Evolutionary conservation across 2,888 invertebrate genomes (phyloP), one percentile per base, ranked within the genome.

Genomic region (Eilema depressum): DNA sequence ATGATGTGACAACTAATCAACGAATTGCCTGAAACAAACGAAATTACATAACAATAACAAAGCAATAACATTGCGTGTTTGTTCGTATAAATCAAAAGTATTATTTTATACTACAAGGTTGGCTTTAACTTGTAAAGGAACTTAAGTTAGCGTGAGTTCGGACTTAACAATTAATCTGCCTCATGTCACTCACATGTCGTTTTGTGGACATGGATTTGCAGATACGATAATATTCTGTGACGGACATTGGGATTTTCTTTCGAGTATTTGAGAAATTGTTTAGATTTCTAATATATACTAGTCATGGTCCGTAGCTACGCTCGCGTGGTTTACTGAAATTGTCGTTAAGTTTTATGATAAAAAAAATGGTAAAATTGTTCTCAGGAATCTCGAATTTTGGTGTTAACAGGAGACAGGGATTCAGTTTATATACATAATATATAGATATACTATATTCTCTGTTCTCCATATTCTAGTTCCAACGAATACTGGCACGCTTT

Each of bases 181-280:
- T 59, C 41, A n/a, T 82, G 82, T 78, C 82, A 82, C 76, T 82
- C 83, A 80, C 65, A 68, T 75, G 82, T 78, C 84, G 75, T 70
- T 72, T 73, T 53, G 62, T 37, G 81, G 75, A 76, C 67, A 68
- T 73, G 83, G 81, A 83, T 83, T 79, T 76, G 77, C 77, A 77
- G 73, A 66, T 71, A 76, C 63, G 64, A 23, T 33, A 33, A 63
- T 78, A 70, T 81, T 73, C 47, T 64, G 64, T 60, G 56, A 63
- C 63, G 23, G 33, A 66, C 62, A 53, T 23, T 67, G 37, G 62
- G 53, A 56, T 63, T 66, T 57, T 69, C 66, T 37, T 41, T 41
- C 0, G 8, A 28, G n/a, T n/a, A 41, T 64, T 47, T 64, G 59
- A 66, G 41, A 60, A 59, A 26, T 20, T 53, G n/a, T 53, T 53